A percentile compares a stretch with the other conserved stretches of the same genome.
These are phyloP conservation scores for Tetrax tetrax DNA, from an alignment of 2,113 vertebrate species.

Conservation along the genomic window DNA sequence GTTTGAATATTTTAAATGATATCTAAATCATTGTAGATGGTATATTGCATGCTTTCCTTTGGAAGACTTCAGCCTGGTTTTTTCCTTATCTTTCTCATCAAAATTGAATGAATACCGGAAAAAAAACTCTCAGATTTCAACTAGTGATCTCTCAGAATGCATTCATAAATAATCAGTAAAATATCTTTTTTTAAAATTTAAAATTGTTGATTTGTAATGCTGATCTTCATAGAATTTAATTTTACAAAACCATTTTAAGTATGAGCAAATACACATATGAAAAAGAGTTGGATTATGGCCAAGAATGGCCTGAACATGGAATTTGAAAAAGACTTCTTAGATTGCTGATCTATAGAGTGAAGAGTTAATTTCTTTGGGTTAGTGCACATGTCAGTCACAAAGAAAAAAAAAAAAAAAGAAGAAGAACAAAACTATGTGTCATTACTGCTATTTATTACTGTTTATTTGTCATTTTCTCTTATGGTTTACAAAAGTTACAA, in stretches of 20 bases:
- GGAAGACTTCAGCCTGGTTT: background rate
- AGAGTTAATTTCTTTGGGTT: background rate
- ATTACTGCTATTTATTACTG: background rate
- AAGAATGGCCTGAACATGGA: accelerated
- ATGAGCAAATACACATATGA: accelerated
- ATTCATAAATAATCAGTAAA: background rate
- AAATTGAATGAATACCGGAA: background rate
- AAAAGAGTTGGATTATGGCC: background rate
- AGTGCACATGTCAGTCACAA: background rate
- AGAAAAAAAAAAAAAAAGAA: background rate
- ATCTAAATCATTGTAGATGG: background rate
- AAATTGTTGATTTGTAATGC: background rate
- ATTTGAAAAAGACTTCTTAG: background rate
- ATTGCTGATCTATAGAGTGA: background rate
- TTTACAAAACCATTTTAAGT: background rate
- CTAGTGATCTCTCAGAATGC: background rate
- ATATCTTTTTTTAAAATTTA: background rate
- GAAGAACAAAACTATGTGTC: background rate
- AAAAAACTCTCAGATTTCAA: background rate
- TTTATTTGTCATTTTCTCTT: background rate
- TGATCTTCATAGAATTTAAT: background rate
- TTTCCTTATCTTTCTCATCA: background rate
- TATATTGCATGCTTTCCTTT: background rate
- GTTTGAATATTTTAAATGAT: background rate
- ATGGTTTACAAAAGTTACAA: background rate